Conservation (phyloP, 2,888 invertebrate genomes). For the Glyphotaelius pellucidus region DNA sequence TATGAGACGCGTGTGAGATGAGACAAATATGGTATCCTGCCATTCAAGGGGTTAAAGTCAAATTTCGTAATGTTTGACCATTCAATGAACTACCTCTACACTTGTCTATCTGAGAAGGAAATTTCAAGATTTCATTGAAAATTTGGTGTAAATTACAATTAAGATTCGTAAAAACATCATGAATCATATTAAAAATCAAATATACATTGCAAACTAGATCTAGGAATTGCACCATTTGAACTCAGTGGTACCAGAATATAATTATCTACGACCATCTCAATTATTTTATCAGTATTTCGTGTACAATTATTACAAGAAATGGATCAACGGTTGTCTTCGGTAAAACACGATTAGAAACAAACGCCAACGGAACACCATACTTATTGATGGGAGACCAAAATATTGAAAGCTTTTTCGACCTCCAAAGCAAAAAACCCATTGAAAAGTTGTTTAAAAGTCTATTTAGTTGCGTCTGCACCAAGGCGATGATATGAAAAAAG, state of each 20-base stretch:
- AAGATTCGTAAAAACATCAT: too few relatives aligned
- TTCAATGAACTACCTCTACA: too few relatives aligned
- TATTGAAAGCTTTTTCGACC: neutral
- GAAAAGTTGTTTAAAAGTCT: neutral
- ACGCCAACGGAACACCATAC: neutral
- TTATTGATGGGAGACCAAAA: neutral
- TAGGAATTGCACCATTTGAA: too few relatives aligned
- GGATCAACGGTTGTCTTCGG: neutral
- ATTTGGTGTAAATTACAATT: too few relatives aligned
- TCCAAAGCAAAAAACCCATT: slow-evolving; percentile 1
- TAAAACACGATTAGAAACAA: neutral
- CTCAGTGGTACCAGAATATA: neutral
- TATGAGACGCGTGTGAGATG: too few relatives aligned
- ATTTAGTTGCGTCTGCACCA: neutral
- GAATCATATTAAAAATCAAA: too few relatives aligned
- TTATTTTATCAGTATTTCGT: neutral
- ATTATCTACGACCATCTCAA: neutral
- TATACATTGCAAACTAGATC: too few relatives aligned
- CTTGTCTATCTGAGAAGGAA: too few relatives aligned
- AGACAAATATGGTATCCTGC: too few relatives aligned
- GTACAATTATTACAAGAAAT: neutral
- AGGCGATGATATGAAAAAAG: slow-evolving; percentile 35
- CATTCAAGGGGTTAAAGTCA: too few relatives aligned
- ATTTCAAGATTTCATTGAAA: too few relatives aligned
- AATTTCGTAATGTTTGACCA: too few relatives aligned